These are phyloP conservation scores for Athetis lepigone DNA, from an alignment of 2,888 invertebrate genomes.

Conservation along the genomic window DNA sequence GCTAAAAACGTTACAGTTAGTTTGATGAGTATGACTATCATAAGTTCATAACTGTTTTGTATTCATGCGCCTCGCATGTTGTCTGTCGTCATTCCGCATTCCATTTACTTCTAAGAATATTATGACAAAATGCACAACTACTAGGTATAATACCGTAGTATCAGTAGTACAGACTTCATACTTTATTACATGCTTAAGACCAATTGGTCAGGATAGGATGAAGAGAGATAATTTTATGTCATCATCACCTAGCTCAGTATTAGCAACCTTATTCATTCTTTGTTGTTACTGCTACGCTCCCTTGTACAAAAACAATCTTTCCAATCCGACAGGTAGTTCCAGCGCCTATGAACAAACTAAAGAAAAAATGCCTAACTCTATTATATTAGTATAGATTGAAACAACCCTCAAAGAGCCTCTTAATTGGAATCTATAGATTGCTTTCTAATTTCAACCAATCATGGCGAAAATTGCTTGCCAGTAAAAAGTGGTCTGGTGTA, in stretches of 20 bases:
- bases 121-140: slow-evolving; percentile 68
- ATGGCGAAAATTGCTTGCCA: slow-evolving; percentile 74
- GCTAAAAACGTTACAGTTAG: slow-evolving; percentile 59
- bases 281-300: slow-evolving; percentile 3
- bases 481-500: slow-evolving; percentile 75
- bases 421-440: slow-evolving; percentile 73
- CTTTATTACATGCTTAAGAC: neutral
- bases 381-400: too few relatives aligned
- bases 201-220: neutral
- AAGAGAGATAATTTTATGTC: neutral
- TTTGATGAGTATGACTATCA: slow-evolving; percentile 67
- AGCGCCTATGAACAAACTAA: too few relatives aligned
- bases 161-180: slow-evolving; percentile 14
- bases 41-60: slow-evolving; percentile 80
- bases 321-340: too few relatives aligned
- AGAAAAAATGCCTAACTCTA: too few relatives aligned
- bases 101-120: slow-evolving; percentile 81
- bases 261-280: neutral
- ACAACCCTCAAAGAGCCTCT: slow-evolving; percentile 65
- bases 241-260: neutral
- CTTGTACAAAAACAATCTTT: too few relatives aligned
- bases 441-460: slow-evolving; percentile 78
- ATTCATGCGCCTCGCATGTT: slow-evolving; percentile 79
- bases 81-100: slow-evolving; percentile 83
- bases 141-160: too few relatives aligned